Base-by-base conservation (phyloP, 2,113 vertebrate genomes). In the Papio anubis region DNA sequence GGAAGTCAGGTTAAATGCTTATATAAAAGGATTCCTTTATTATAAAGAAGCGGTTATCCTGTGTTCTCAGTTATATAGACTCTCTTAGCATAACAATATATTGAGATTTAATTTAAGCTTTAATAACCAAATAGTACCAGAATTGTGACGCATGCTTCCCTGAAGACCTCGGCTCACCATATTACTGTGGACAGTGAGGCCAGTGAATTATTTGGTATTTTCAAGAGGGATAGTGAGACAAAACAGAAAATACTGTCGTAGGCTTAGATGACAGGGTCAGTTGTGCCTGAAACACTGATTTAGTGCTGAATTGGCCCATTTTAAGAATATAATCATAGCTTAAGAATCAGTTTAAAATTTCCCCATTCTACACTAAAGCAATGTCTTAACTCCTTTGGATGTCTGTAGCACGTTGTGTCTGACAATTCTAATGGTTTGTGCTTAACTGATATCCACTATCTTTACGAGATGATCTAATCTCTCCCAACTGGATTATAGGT, bases 171-270 rank as follows among this genome's bases (percentile, higher is more conserved):
- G 45, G 18, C 43, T 79, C 16, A 43, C 30, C 50, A 52, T 88
- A 40, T 38, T 23, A 50, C 55, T n/a, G 7, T 83, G 85, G 61
- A 75, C 27, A 88, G 20, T 38, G 21, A 79, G 57, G 75, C 25
- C 43, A 81, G 45, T 80, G 55, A 85, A 79, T 82, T 97, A 32
- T 52, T 48, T 86, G 94, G 32, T 40, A 93, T 75, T 96, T 95
- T 88, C 16, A 82, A 80, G 73, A 88, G 48, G 48, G 11, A 68
- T 32, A 43, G 3, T 93, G 84, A 64, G 59, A 55, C 5, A 18
- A 73, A 94, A 75, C 79, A 76, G 70, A 90, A 96, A 32, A 80
- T 84, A 40, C 27, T n/a, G 2, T 68, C 8, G 9, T 72, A 40
- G 43, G 61, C 57, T 88, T 79, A 93, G 66, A n/a, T 79, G 93